Base-by-base conservation (phyloP, 2,888 invertebrate genomes). In the Aleiodes testaceus region DNA sequence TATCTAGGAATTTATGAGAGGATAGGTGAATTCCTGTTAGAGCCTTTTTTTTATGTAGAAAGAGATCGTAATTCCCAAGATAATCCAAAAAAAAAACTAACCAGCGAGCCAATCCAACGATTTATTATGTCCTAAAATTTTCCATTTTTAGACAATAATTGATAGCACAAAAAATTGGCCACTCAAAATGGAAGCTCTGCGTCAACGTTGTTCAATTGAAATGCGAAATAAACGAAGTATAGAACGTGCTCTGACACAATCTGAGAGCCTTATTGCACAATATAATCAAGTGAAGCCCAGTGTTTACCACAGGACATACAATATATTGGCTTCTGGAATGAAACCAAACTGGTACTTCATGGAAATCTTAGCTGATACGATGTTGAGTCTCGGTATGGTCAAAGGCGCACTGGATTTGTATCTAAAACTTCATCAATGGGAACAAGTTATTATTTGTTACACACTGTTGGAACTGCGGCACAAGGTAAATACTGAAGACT, bases 391-490 rank as follows among this genome's bases (percentile, higher is more conserved):
- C 64, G 98, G 97, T 7, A 90, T 95, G 74, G 91, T 94, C 2
- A 97, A 97, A 86, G 92, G 93, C 3, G 97, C 97, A 0, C 88
- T 97, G 18, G 95, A 96, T 75, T 88, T 95, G 66, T 97, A 93
- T 85, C 88, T 92, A 22, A 89, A 91, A 61, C 88, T 98, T 22
- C 91, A 95, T 78, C 88, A 94, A 22, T 99, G 98, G 98, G 96
- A 98, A 81, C 94, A 97, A 76, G 95, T 97, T 30, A 95, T 99
- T 68, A 91, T 92, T 1, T 99, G 99, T 88, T 98, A 98, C 84
- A 94, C 95, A 49, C 88, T 92, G 74, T 87, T 98, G 74, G 93
- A 96, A 78, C 88, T 97, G 78, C 89, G 93, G 45, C 96, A 98
- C 82, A 96, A 96, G 89, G 93, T 93, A 81, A 44, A 53, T 5